phyloP scores from a whole-genome alignment of 37 sponge, comb jelly and placozoan species.

The Beroe forskalii region DNA sequence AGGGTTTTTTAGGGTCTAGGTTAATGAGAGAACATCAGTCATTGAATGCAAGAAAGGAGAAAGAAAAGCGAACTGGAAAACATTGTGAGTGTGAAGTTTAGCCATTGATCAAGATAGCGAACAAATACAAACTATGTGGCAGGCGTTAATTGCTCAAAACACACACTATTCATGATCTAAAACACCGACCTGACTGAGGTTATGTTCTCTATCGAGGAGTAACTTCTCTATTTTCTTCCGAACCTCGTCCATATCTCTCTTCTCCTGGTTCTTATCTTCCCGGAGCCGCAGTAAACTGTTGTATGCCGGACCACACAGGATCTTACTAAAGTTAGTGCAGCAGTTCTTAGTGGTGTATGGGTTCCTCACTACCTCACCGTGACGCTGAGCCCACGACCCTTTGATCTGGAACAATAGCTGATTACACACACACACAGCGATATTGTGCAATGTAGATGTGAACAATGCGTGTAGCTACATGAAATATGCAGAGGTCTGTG shows the following conservation, averaged over 20 bases:
- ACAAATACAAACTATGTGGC: no score
- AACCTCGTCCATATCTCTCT: constrained; percentile 50
- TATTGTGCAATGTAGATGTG: no score
- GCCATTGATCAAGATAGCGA: no score
- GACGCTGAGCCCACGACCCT: constrained; percentile 46
- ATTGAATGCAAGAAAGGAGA: no score
- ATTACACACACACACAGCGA: no score
- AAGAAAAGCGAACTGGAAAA: no score
- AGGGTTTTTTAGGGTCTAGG: constrained; percentile 7
- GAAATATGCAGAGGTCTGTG: no score
- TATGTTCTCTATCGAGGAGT: not conserved
- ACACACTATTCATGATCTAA: not conserved
- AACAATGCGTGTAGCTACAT: no score
- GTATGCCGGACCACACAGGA: constrained; percentile 40
- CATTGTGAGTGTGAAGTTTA: no score
- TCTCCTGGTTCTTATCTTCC: constrained; percentile 59
- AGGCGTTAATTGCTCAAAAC: no score
- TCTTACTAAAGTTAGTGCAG: constrained; percentile 16
- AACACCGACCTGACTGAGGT: not conserved
- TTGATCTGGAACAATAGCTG: constrained; percentile 36
- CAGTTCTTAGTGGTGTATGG: constrained; percentile 54
- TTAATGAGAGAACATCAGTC: not conserved
- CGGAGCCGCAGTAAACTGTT: constrained; percentile 28
- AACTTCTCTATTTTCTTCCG: constrained; percentile 26
- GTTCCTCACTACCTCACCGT: constrained; percentile 47